Conservation (phyloP, 2,113 vertebrate species). For the Brachypteracias leptosomus region DNA sequence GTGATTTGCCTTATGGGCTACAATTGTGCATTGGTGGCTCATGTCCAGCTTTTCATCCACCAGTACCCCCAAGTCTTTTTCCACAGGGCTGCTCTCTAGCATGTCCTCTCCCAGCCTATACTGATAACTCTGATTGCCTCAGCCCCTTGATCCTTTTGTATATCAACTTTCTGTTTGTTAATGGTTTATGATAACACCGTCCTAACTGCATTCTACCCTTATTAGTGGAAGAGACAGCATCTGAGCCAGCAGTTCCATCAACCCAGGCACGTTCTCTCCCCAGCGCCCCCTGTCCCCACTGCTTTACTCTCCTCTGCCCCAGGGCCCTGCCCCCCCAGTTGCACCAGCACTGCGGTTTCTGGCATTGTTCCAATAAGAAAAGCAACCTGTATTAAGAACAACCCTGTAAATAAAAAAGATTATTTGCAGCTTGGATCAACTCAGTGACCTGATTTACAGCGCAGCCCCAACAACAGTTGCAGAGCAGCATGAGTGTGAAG, state of each 20-base stretch:
- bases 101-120: no score
- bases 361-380: neutral
- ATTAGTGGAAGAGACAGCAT: neutral
- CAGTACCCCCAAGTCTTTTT: no score
- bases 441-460: neutral
- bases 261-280: accelerated
- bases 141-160: neutral
- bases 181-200: neutral
- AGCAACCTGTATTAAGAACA: neutral
- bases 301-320: neutral
- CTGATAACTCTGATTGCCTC: no score
- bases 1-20: no score
- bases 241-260: neutral
- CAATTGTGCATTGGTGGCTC: no score
- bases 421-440: neutral
- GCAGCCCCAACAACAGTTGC: neutral
- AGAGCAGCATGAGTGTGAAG: neutral
- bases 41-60: no score
- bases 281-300: accelerated
- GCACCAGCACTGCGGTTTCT: neutral
- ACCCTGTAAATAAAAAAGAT: neutral
- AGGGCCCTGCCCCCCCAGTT: neutral
- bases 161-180: neutral
- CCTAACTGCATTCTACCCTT: neutral
- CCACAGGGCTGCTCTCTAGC: no score